phyloP scores from a whole-genome alignment of 2,888 invertebrate species.

The Limenitis camilla region DNA sequence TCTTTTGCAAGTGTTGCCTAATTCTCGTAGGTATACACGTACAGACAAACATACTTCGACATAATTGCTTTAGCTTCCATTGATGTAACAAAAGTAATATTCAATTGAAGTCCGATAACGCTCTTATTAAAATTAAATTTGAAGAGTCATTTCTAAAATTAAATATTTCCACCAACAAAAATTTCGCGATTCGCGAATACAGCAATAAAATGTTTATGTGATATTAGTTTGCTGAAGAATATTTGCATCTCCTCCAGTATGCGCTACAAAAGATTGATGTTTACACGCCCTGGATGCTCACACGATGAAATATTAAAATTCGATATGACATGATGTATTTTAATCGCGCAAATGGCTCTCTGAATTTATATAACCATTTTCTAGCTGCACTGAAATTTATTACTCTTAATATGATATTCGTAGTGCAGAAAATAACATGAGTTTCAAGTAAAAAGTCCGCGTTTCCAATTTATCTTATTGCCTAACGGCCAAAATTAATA shows the following conservation, averaged over 20 bases:
- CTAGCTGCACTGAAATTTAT: not conserved
- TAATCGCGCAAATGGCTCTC: conserved; percentile 10
- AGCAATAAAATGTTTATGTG: not conserved
- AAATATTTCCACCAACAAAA: too few species aligned
- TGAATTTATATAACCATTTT: not conserved
- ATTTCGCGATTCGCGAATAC: too few species aligned
- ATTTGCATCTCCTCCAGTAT: conserved; percentile 5
- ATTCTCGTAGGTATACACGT: too few species aligned
- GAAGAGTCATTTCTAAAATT: too few species aligned
- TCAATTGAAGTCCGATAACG: too few species aligned
- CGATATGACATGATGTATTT: conserved; percentile 4
- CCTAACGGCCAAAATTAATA: too few species aligned
- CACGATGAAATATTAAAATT: conserved; percentile 13
- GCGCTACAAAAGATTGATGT: conserved; percentile 8
- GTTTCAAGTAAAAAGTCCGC: not conserved
- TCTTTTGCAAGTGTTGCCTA: too few species aligned
- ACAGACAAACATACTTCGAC: too few species aligned
- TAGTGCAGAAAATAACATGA: not conserved
- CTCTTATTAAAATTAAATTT: too few species aligned
- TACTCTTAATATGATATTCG: not conserved
- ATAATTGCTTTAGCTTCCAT: too few species aligned
- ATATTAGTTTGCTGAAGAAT: not conserved
- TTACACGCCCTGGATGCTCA: conserved; percentile 1
- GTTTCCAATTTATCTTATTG: too few species aligned
- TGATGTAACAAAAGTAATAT: too few species aligned